Conservation (phyloP, 2,888 invertebrate genomes). For the Creontiades dilutus region DNA sequence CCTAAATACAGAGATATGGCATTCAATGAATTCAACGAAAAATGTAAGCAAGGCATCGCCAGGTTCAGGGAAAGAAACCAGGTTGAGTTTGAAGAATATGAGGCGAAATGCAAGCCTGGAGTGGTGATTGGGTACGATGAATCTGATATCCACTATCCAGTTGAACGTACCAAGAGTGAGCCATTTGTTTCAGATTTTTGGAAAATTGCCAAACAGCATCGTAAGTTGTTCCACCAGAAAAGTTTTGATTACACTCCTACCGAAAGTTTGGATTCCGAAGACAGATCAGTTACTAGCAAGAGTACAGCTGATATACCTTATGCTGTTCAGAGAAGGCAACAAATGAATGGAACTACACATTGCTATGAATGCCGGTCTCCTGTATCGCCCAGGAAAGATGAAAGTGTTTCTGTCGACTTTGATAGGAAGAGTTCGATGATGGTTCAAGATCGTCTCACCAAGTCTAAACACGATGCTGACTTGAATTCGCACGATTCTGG, state of each 20-base stretch:
- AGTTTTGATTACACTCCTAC: constrained; percentile 77
- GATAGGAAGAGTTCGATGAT: constrained; percentile 72
- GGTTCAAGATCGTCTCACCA: constrained; percentile 73
- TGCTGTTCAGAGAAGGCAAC: constrained; percentile 89
- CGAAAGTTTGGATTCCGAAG: constrained; percentile 82
- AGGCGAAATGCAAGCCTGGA: constrained; percentile 76
- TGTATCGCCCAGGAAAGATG: constrained; percentile 74
- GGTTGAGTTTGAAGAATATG: constrained; percentile 76
- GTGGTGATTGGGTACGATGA: constrained; percentile 77
- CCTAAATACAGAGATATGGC: constrained; percentile 76
- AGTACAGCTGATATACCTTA: constrained; percentile 89
- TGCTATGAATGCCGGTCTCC: constrained; percentile 74
- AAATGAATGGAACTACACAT: constrained; percentile 90
- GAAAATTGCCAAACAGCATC: constrained; percentile 79
- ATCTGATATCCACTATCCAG: constrained; percentile 76
- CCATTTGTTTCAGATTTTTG: constrained; percentile 86
- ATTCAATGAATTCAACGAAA: constrained; percentile 77
- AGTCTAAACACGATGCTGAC: constrained; percentile 75
- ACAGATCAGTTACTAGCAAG: constrained; percentile 81
- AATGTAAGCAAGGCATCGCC: constrained; percentile 76
- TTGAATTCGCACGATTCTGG: constrained; percentile 77
- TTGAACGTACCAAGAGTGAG: constrained; percentile 88
- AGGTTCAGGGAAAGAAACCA: constrained; percentile 73
- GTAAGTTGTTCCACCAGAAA: constrained; percentile 81
- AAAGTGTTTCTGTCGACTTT: constrained; percentile 69